Conservation (phyloP, 2,113 vertebrate genomes). For the Marmota monax region DNA sequence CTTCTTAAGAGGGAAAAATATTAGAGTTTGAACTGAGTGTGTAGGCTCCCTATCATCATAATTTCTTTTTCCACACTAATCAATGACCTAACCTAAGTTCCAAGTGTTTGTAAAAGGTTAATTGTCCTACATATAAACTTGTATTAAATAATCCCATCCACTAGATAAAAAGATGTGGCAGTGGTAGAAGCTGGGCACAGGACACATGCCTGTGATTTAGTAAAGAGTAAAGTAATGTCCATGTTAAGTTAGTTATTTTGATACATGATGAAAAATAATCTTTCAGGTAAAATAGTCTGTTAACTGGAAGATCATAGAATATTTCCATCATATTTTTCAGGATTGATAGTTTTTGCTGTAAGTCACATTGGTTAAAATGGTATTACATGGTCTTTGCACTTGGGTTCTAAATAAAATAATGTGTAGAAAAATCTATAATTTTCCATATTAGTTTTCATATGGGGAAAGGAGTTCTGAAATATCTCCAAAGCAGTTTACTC, state of each 20-base stretch:
- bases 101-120: slow-evolving; percentile 79
- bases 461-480: slow-evolving; percentile 72
- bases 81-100: not conserved
- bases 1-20: slow-evolving; percentile 76
- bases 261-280: slow-evolving; percentile 25
- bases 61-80: slow-evolving; percentile 63
- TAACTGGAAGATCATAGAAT: slow-evolving; percentile 75
- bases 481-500: slow-evolving; percentile 76
- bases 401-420: slow-evolving; percentile 78
- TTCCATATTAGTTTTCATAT: slow-evolving; percentile 76
- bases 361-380: slow-evolving; percentile 68
- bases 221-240: slow-evolving; percentile 69
- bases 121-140: slow-evolving; percentile 73
- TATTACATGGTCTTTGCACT: slow-evolving; percentile 48
- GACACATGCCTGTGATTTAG: slow-evolving; percentile 67
- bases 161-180: not conserved
- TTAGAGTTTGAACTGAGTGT: slow-evolving; percentile 75
- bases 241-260: slow-evolving; percentile 65
- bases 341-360: slow-evolving; percentile 64
- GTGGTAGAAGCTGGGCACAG: slow-evolving; percentile 48
- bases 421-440: slow-evolving; percentile 79
- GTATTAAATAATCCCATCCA: slow-evolving; percentile 67
- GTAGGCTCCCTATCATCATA: slow-evolving; percentile 63
- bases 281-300: slow-evolving; percentile 59
- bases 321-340: slow-evolving; percentile 69